phyloP scores from a whole-genome alignment of 2,888 invertebrate species.

The Exephanes ischioxanthus region DNA sequence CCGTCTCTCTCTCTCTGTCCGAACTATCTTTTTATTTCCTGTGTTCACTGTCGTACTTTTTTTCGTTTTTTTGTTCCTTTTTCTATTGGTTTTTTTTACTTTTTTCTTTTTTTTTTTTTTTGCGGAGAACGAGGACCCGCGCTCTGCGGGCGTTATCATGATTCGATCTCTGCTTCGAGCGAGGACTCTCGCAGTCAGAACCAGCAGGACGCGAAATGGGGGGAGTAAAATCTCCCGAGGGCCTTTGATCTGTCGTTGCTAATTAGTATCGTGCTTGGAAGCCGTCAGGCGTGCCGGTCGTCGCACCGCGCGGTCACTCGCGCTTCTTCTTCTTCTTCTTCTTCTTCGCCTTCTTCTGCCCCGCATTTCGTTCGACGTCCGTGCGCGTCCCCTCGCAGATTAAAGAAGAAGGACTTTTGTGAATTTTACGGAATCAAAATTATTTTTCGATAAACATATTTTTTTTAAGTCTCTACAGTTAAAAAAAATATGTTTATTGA shows the following conservation, averaged over 20 bases:
- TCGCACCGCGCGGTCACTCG: constrained; percentile 61
- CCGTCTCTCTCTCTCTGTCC: constrained; percentile 3
- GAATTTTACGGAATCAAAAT: too few species aligned
- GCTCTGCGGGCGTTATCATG: constrained; percentile 59
- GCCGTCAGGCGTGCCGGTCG: constrained; percentile 67
- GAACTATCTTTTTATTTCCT: constrained; percentile 41
- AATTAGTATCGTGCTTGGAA: constrained; percentile 71
- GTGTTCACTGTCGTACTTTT: constrained; percentile 51
- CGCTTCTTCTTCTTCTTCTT: constrained; percentile 58
- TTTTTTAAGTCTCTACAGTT: too few species aligned
- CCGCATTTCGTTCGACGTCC: constrained; percentile 37
- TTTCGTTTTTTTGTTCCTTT: not conserved
- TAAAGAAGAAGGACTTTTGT: constrained; percentile 54
- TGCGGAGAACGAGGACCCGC: constrained; percentile 49
- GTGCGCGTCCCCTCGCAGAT: constrained; percentile 34
- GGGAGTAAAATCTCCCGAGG: constrained; percentile 66
- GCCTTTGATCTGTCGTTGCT: constrained; percentile 72
- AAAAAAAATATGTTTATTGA: too few species aligned
- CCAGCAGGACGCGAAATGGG: constrained; percentile 58
- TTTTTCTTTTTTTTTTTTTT: constrained; percentile 12
- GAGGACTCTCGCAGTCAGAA: constrained; percentile 38
- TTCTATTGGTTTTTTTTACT: not conserved
- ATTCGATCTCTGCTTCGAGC: constrained; percentile 57
- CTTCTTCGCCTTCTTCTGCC: constrained; percentile 19
- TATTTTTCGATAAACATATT: too few species aligned